Percentiles rank a stretch among this genome's conserved stretches.
Conservation (phyloP, 1,140 invertebrate genomes). For the Papilio polyxenes region DNA sequence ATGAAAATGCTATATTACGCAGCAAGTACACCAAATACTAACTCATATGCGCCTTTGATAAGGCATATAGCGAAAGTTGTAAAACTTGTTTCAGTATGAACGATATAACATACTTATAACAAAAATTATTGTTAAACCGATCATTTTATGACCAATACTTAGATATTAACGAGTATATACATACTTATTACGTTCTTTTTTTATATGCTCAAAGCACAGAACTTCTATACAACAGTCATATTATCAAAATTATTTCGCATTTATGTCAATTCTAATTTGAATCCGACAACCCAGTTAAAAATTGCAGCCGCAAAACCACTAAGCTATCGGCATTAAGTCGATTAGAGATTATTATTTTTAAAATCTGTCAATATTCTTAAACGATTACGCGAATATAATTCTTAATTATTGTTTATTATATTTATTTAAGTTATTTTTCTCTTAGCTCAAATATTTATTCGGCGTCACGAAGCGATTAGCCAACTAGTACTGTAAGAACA, state of each 20-base stretch:
- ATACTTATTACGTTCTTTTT: neutral
- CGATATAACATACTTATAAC: neutral
- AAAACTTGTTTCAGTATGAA: neutral
- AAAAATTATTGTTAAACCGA: neutral
- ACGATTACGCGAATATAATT: no score
- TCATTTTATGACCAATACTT: neutral
- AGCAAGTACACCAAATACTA: no score
- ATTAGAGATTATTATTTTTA: neutral
- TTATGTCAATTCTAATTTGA: neutral
- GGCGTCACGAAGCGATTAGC: neutral
- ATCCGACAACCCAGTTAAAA: neutral
- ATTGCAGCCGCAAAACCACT: neutral
- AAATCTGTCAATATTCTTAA: no score
- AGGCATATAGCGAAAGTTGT: slow-evolving; percentile 1
- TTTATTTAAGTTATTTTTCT: neutral
- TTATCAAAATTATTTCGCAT: neutral
- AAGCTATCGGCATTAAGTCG: neutral
- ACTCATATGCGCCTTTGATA: neutral
- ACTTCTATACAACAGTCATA: no score
- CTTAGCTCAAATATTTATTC: neutral
- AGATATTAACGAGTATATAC: neutral
- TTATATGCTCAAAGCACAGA: neutral
- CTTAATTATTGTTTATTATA: neutral
- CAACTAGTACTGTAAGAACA: neutral
- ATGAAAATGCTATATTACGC: neutral